Evolutionary conservation across 1,140 invertebrate species (phyloP).

Genomic region (Olivierus martensii): DNA sequence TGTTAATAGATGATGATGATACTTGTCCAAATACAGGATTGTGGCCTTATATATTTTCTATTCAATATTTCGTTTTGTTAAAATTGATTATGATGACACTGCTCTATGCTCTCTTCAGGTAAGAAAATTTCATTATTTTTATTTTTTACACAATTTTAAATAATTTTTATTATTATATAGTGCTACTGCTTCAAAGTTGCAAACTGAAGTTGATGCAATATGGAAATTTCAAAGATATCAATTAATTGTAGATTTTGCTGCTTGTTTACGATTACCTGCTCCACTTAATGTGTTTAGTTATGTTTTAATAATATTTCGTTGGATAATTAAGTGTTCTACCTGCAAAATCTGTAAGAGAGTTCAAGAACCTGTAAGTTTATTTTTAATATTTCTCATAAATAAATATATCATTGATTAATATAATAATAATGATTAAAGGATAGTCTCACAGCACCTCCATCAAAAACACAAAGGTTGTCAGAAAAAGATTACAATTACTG

Average conservation of each 20-base stretch:
- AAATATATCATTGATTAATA: too few species aligned
- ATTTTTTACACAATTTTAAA: background rate
- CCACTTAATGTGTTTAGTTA: conserved; percentile 28
- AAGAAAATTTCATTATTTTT: conserved; percentile 12
- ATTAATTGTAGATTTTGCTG: conserved; percentile 32
- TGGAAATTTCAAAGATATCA: conserved; percentile 35
- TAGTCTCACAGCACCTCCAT: too few species aligned
- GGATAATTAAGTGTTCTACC: conserved; percentile 4
- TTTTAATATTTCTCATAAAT: too few species aligned
- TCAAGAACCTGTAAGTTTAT: conserved; percentile 6
- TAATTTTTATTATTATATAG: conserved; percentile 19
- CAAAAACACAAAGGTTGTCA: conserved; percentile 7
- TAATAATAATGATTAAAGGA: too few species aligned
- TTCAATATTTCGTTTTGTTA: conserved; percentile 32
- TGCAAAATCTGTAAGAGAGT: conserved; percentile 5
- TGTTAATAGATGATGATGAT: conserved; percentile 15
- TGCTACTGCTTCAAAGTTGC: conserved; percentile 27
- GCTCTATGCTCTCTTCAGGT: conserved; percentile 36
- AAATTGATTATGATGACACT: conserved; percentile 33
- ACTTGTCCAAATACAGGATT: conserved; percentile 29
- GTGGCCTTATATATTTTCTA: conserved; percentile 29
- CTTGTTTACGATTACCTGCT: conserved; percentile 23
- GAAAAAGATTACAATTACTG: conserved; percentile 21
- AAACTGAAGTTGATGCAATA: conserved; percentile 27
- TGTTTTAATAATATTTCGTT: conserved; percentile 3